phyloP scores from a whole-genome alignment of 2,113 vertebrate species.

The Salminus brasiliensis region DNA sequence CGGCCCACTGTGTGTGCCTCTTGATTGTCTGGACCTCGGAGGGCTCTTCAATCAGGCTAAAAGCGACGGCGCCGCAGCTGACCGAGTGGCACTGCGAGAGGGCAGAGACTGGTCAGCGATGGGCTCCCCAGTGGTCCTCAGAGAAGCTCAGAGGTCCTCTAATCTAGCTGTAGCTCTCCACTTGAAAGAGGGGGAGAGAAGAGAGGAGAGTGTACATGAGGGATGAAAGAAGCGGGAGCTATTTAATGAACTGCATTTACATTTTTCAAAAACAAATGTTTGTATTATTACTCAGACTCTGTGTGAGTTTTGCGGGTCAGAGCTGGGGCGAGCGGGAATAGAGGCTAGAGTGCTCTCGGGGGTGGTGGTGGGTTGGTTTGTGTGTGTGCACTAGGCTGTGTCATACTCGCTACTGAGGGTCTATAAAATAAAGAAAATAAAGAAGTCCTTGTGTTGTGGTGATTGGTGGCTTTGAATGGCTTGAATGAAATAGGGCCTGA shows the following conservation, averaged over 20 bases:
- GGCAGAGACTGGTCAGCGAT: background rate
- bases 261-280: conserved; percentile 17
- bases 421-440: too few relatives aligned
- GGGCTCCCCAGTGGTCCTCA: background rate
- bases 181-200: background rate
- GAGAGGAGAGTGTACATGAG: background rate
- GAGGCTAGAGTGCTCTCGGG: background rate
- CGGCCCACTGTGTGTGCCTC: background rate
- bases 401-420: too few relatives aligned
- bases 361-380: background rate
- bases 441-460: too few relatives aligned
- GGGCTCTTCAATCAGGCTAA: conserved; percentile 44
- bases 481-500: too few relatives aligned
- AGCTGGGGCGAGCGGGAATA: background rate
- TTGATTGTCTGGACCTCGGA: conserved; percentile 36
- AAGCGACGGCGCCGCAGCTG: background rate
- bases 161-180: conserved; percentile 4
- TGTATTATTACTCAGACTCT: conserved; percentile 7
- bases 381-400: background rate
- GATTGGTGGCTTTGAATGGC: too few relatives aligned
- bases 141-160: conserved; percentile 2
- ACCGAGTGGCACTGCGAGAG: background rate
- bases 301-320: background rate
- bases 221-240: background rate
- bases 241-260: conserved; percentile 31